Base-by-base conservation (phyloP, 2,797 vertebrate genomes). In the Lateolabrax maculatus region DNA sequence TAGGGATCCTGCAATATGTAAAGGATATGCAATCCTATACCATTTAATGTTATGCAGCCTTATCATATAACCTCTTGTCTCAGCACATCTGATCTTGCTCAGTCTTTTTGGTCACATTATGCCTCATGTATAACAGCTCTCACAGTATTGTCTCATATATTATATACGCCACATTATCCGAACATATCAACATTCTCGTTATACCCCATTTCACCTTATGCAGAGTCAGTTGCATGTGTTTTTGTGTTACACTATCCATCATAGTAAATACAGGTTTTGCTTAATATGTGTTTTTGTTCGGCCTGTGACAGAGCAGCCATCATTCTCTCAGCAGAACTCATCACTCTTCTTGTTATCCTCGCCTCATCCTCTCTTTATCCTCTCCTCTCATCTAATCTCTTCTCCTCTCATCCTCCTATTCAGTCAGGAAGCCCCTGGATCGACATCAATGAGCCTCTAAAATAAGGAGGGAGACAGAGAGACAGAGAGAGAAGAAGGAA, bases 391-490 rank as follows among this genome's bases (percentile, higher is more conserved):
- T 91, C 84, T 87, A 85, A 88, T 80, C 87, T 81, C 75, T 57
- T 56, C 80, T 85, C 68, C 66, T 84, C 86, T 82, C 87, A 80
- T 86, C 84, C 79, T 84, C 67, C 71, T 34, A 71, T 84, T 83
- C 73, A 79, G 84, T 66, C 89, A 87, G 87, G 90, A 93, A 91
- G 88, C 83, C 79, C 83, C 80, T 88, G 91, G 86, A 89, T 81
- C 61, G 41, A 89, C 90, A 91, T 93, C 89, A 91, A 88, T 87
- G 79, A 80, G 77, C 46, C 76, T 69, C 62, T 37, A 34, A 75
- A 77, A 70, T 67, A 68, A 46, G 44, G 43, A 37, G 36, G 36
- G 51, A 23, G 71, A 60, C 60, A 43, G 31, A 39, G 21, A 55
- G 66, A 58, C 2, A 18, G 27, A 23, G 19, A 55, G 31, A 36